Conservation (phyloP, 2,888 invertebrate genomes). For the Habrosyne pyritoides region DNA sequence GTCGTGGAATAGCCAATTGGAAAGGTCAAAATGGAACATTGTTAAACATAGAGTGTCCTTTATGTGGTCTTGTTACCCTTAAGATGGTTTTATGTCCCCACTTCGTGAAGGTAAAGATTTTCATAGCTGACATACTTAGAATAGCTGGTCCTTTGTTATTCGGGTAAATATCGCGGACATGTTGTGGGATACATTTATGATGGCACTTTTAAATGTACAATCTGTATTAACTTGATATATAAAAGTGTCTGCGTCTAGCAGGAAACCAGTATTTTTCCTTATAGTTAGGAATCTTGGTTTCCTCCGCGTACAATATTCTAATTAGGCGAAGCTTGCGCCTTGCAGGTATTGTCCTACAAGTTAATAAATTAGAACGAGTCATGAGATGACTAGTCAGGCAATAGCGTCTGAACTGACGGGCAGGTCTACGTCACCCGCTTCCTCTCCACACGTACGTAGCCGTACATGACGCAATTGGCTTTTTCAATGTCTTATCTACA, state of each 20-base stretch:
- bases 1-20: conserved; percentile 38
- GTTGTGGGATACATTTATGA: neutral
- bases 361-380: conserved; percentile 58
- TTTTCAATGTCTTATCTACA: conserved; percentile 83
- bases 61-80: conserved; percentile 44
- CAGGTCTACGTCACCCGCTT: conserved; percentile 74
- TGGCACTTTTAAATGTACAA: neutral
- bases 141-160: neutral
- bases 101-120: conserved; percentile 23
- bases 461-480: conserved; percentile 82
- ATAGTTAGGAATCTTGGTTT: conserved; percentile 7
- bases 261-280: conserved; percentile 25
- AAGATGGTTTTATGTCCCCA: conserved; percentile 29
- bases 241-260: conserved; percentile 21
- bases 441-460: conserved; percentile 79
- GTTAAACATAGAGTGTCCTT: conserved; percentile 49
- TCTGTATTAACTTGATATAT: conserved; percentile 7
- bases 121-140: conserved; percentile 13
- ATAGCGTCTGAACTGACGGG: conserved; percentile 74
- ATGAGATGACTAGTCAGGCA: conserved; percentile 59
- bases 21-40: conserved; percentile 44
- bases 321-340: conserved; percentile 21
- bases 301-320: conserved; percentile 18
- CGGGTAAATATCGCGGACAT: neutral
- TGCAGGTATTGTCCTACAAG: conserved; percentile 57